Evolutionary conservation across 2,888 invertebrate species (phyloP).

Genomic region (Hetaerina titia): DNA sequence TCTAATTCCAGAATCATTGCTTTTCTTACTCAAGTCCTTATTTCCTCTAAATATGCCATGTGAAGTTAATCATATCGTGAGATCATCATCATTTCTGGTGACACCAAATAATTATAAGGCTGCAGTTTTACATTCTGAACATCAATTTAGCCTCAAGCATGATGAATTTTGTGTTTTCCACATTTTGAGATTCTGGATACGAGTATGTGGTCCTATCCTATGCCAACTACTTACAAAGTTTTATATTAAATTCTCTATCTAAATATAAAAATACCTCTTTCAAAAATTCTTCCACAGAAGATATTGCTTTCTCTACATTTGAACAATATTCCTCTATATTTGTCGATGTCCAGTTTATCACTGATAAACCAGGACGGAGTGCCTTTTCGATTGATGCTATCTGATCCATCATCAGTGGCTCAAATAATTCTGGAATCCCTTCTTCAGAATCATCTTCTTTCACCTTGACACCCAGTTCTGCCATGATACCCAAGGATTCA

Average conservation of each 20-base stretch:
- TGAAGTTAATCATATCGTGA: no score
- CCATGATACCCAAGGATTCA: neutral
- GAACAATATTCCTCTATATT: conserved; percentile 84
- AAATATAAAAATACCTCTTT: no score
- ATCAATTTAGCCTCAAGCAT: no score
- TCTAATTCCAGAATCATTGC: no score
- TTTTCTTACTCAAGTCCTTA: no score
- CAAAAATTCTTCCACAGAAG: conserved; percentile 83
- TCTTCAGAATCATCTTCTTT: neutral
- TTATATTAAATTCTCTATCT: conserved; percentile 41
- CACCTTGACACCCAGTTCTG: neutral
- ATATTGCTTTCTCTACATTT: conserved; percentile 80
- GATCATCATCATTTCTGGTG: no score
- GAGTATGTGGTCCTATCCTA: no score
- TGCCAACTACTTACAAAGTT: conserved; percentile 70
- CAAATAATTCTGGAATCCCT: conserved; percentile 83
- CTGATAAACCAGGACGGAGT: conserved; percentile 87
- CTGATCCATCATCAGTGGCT: conserved; percentile 83
- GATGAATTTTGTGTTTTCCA: no score
- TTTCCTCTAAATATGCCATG: no score
- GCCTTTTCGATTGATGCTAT: conserved; percentile 85
- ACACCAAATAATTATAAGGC: no score
- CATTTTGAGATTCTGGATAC: no score
- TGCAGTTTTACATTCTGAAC: no score
- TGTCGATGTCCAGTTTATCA: conserved; percentile 90